These are phyloP conservation scores for Pollenia amentaria DNA, from an alignment of 2,888 invertebrate species.

Conservation along the genomic window DNA sequence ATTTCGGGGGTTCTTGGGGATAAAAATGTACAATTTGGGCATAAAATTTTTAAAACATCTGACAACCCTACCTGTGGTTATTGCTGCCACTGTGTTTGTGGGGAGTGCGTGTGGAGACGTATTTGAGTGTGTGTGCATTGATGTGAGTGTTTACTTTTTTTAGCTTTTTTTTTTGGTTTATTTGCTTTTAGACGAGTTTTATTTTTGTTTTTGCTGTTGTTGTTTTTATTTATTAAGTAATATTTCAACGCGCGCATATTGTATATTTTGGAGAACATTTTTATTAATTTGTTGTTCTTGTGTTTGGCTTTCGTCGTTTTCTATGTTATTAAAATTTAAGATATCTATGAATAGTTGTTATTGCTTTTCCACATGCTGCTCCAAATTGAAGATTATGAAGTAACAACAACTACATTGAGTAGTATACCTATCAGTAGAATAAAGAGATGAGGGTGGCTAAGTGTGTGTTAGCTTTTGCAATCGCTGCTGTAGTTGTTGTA, in stretches of 20 bases:
- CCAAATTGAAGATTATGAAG: conserved; percentile 64
- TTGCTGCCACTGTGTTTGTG: neutral
- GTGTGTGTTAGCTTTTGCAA: conserved; percentile 35
- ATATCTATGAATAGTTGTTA: conserved; percentile 17
- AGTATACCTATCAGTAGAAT: conserved; percentile 27
- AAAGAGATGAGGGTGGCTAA: conserved; percentile 62
- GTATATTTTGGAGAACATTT: conserved; percentile 64
- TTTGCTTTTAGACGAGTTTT: neutral
- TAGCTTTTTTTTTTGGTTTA: neutral
- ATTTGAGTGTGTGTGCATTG: neutral
- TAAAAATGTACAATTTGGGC: too few relatives aligned
- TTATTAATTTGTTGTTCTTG: conserved; percentile 17
- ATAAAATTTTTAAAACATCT: neutral
- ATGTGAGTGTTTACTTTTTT: conserved; percentile 7
- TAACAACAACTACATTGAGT: conserved; percentile 43
- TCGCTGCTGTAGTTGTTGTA: conserved; percentile 10
- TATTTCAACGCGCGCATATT: conserved; percentile 72
- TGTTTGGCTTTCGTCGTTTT: neutral
- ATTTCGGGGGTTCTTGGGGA: too few relatives aligned
- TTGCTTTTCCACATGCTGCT: conserved; percentile 58
- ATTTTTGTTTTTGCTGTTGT: conserved; percentile 5
- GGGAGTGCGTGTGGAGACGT: conserved; percentile 25
- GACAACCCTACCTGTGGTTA: neutral
- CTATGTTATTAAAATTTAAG: neutral
- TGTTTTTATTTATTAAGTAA: conserved; percentile 61